Percentiles rank a stretch among this genome's conserved stretches.
Conservation (phyloP, 2,797 vertebrate genomes). For the Sebastes matsubarae region DNA sequence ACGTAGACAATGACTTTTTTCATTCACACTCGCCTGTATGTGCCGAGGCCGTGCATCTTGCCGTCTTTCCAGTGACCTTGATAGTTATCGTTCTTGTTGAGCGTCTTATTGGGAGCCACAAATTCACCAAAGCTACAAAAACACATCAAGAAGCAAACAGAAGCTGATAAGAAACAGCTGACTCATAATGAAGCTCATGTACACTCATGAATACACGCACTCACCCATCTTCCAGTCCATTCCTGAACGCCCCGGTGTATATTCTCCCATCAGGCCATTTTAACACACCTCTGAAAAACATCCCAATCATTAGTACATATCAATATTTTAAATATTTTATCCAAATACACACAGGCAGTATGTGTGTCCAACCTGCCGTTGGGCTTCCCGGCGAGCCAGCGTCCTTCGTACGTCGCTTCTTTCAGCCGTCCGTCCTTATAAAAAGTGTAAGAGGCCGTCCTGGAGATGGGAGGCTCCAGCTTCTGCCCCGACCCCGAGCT, state of each 20-base stretch:
- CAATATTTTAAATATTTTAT: neutral
- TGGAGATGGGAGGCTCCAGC: constrained; percentile 90
- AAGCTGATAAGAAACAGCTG: neutral
- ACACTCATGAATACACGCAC: neutral
- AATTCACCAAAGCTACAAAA: constrained; percentile 90
- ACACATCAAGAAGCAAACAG: neutral
- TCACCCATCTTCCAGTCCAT: constrained; percentile 95
- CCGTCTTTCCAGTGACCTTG: constrained; percentile 96
- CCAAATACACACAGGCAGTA: rapidly evolving
- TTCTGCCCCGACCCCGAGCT: constrained; percentile 77
- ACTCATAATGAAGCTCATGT: neutral
- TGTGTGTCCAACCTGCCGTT: constrained; percentile 88
- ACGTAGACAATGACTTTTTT: too few species aligned
- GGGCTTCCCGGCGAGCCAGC: constrained; percentile 93
- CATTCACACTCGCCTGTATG: constrained; percentile 83
- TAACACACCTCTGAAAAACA: constrained; percentile 86
- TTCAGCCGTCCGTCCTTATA: constrained; percentile 95
- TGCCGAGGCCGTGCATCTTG: constrained; percentile 94
- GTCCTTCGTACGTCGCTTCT: constrained; percentile 91
- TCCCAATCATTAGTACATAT: neutral
- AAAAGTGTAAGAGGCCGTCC: constrained; percentile 93
- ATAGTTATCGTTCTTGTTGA: constrained; percentile 91
- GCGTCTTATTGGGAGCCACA: constrained; percentile 85
- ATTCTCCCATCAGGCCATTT: constrained; percentile 94
- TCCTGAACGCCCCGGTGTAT: constrained; percentile 92